Evolutionary conservation across 2,888 invertebrate species (phyloP).

Genomic region (Podabrus alpinus): DNA sequence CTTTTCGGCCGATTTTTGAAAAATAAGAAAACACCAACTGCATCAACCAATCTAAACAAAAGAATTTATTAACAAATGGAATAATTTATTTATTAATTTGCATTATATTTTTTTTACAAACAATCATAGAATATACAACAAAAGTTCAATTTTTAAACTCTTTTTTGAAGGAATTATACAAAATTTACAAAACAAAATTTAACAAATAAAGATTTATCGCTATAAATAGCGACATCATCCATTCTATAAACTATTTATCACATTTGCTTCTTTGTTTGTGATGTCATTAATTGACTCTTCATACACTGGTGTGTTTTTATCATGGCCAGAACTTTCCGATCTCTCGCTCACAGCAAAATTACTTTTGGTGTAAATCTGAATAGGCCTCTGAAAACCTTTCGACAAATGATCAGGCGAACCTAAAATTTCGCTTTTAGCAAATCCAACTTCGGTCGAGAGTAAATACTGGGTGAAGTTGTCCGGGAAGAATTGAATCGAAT

Average conservation of each 20-base stretch:
- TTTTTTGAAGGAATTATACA: slow-evolving; percentile 7
- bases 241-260: slow-evolving; percentile 22
- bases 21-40: too few relatives aligned
- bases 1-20: too few relatives aligned
- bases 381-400: slow-evolving; percentile 87
- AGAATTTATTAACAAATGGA: slow-evolving; percentile 4
- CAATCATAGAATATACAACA: slow-evolving; percentile 6
- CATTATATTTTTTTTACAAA: slow-evolving; percentile 10
- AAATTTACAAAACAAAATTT: slow-evolving; percentile 19
- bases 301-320: slow-evolving; percentile 12
- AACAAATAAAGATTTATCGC: slow-evolving; percentile 5
- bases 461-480: slow-evolving; percentile 93
- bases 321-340: slow-evolving; percentile 36
- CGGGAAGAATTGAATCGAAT: slow-evolving; percentile 85
- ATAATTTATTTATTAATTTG: slow-evolving; percentile 17
- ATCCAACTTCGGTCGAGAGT: slow-evolving; percentile 87
- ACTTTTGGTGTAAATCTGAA: slow-evolving; percentile 62
- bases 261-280: slow-evolving; percentile 19
- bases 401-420: slow-evolving; percentile 79
- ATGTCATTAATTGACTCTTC: slow-evolving; percentile 2
- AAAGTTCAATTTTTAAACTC: slow-evolving; percentile 3
- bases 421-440: slow-evolving; percentile 85
- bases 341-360: slow-evolving; percentile 56
- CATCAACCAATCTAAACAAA: neutral
- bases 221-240: slow-evolving; percentile 3